phyloP scores from a whole-genome alignment of 2,797 vertebrate species.

The Spinibarbus caldwelli region DNA sequence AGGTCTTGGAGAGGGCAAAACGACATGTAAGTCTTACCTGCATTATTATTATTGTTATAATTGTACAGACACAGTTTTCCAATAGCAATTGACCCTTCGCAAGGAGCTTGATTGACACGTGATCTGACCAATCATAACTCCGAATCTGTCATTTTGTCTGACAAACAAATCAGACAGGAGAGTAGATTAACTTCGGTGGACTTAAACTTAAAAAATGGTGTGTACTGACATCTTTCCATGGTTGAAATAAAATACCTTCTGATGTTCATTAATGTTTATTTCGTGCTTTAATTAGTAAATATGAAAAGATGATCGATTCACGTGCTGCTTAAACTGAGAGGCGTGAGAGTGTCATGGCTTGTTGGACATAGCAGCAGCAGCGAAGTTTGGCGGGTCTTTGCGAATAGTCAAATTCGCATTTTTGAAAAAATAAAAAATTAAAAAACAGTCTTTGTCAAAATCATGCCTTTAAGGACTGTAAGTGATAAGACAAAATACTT shows the following conservation, averaged over 20 bases:
- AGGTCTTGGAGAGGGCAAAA: conserved; percentile 79
- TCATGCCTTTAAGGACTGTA: neutral
- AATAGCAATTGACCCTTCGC: neutral
- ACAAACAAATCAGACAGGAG: neutral
- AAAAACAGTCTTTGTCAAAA: neutral
- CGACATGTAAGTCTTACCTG: conserved; percentile 73
- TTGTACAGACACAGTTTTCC: neutral
- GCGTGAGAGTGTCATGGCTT: neutral
- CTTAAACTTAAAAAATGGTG: neutral
- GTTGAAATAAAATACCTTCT: neutral
- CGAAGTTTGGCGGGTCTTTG: neutral
- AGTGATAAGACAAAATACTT: neutral
- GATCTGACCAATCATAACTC: neutral
- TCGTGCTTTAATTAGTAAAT: neutral
- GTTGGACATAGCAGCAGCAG: neutral
- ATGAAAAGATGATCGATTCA: neutral
- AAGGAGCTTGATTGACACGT: neutral
- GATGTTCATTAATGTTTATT: neutral
- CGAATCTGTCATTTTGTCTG: neutral
- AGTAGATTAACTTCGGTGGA: neutral
- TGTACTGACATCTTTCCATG: neutral
- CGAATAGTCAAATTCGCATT: no score
- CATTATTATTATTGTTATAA: neutral
- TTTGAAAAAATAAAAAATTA: no score
- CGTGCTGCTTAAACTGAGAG: neutral